A percentile compares a stretch with the other conserved stretches of the same genome.
Conservation (phyloP, 2,113 vertebrate genomes). For the Oryzias curvinotus region DNA sequence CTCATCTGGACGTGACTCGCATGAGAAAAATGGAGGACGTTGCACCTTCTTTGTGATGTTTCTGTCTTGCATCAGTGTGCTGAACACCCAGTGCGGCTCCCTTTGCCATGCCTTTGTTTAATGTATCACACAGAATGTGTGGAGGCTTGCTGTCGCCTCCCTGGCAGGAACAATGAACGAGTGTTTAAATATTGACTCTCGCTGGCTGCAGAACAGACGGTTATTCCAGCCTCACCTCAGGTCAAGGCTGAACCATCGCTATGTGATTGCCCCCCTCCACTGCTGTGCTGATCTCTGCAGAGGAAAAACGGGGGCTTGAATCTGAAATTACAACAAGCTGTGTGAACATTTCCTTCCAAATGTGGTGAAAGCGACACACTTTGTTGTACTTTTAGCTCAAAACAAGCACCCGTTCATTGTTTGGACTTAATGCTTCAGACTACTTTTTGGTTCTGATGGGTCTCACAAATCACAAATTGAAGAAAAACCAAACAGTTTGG, state of each 20-base stretch:
- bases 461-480: not conserved
- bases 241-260: conserved; percentile 50
- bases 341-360: not conserved
- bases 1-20: no score
- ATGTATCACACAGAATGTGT: not conserved
- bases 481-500: conserved; percentile 1
- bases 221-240: conserved; percentile 37
- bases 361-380: not conserved
- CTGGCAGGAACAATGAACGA: conserved; percentile 54
- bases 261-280: conserved; percentile 34
- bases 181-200: conserved; percentile 65
- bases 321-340: conserved; percentile 2
- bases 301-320: not conserved
- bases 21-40: no score
- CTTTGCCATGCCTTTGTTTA: conserved; percentile 1
- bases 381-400: conserved; percentile 8
- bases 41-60: no score
- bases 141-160: conserved; percentile 34
- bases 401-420: conserved; percentile 30
- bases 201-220: conserved; percentile 40
- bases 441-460: conserved; percentile 6
- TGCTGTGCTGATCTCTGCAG: conserved; percentile 39
- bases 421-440: conserved; percentile 49
- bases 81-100: not conserved
- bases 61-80: not conserved